Conservation (phyloP, 2,113 vertebrate species). For the Bothrops jararaca region DNA sequence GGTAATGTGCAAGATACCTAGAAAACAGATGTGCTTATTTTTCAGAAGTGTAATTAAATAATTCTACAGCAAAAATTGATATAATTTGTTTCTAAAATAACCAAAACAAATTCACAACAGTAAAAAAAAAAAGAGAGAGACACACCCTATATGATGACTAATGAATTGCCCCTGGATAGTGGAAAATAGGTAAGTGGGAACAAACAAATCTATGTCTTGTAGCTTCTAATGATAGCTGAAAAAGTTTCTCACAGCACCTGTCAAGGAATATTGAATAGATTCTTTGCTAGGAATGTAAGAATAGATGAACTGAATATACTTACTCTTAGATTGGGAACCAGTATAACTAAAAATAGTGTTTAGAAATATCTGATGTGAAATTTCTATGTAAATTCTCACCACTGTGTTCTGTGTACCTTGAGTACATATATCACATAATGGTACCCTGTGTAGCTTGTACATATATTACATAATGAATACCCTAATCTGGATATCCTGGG, state of each 20-base stretch:
- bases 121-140: not conserved
- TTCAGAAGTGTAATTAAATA: not conserved
- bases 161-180: not conserved
- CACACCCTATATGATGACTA: not conserved
- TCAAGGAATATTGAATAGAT: not conserved
- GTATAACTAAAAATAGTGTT: no score
- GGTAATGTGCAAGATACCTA: not conserved
- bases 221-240: not conserved
- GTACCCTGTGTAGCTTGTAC: no score
- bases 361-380: not conserved
- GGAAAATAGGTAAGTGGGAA: not conserved
- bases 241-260: not conserved
- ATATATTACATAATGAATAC: not conserved
- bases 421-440: not conserved
- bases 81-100: not conserved
- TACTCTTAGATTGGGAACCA: not conserved
- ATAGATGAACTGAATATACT: not conserved
- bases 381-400: not conserved
- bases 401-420: not conserved
- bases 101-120: not conserved
- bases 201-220: not conserved
- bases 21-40: not conserved
- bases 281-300: not conserved
- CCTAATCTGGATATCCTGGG: not conserved
- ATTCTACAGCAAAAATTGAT: not conserved